A percentile compares a stretch with the other conserved stretches of the same genome.
These are phyloP conservation scores for Loris lydekkerianus DNA, from an alignment of 2,797 vertebrate species.

Conservation along the genomic window DNA sequence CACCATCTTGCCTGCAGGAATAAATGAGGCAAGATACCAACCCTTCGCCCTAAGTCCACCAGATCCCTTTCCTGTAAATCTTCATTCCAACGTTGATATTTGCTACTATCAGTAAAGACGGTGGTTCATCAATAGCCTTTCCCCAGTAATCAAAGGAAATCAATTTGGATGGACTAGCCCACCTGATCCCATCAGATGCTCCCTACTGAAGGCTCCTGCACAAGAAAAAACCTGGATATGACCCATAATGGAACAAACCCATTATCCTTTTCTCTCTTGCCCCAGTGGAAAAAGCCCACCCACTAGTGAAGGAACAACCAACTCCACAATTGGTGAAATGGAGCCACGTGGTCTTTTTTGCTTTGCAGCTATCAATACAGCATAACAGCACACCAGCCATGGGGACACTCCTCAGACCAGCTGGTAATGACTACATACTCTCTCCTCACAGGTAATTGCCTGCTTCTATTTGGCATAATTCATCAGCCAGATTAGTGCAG, in stretches of 20 bases:
- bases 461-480: slow-evolving; percentile 79
- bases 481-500: slow-evolving; percentile 65
- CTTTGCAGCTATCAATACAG: not conserved
- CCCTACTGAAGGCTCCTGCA: not conserved
- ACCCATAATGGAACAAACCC: not conserved
- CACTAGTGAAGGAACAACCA: not conserved
- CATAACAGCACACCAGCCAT: not conserved
- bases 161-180: not conserved
- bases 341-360: not conserved
- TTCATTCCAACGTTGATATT: not conserved
- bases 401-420: not conserved
- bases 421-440: slow-evolving; percentile 56
- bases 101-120: slow-evolving; percentile 47
- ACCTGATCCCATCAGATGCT: slow-evolving; percentile 54
- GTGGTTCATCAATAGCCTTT: slow-evolving; percentile 44
- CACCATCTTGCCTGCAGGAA: not conserved
- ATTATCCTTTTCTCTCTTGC: not conserved
- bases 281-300: not conserved
- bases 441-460: slow-evolving; percentile 61
- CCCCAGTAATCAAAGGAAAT: slow-evolving; percentile 64
- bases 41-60: not conserved
- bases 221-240: not conserved
- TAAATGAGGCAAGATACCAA: not conserved
- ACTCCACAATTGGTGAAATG: not conserved
- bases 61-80: not conserved